phyloP scores from a whole-genome alignment of 2,888 invertebrate genomes.

The Drosophila infuscata region DNA sequence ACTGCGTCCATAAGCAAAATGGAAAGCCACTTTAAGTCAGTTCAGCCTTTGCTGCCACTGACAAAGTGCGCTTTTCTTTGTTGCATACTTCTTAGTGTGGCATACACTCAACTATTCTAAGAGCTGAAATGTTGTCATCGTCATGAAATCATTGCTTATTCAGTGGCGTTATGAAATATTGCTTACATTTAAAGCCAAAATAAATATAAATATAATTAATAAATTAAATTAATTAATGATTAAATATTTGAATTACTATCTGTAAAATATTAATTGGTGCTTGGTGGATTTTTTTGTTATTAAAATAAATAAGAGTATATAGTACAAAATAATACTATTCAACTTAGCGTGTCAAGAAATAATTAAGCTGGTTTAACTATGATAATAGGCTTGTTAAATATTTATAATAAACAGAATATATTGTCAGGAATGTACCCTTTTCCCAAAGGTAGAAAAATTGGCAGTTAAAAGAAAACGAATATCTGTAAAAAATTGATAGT shows the following conservation, averaged over 20 bases:
- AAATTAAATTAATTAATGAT: not conserved
- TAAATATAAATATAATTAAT: not conserved
- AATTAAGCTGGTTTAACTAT: not conserved
- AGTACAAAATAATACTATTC: not conserved
- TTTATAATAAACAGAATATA: not conserved
- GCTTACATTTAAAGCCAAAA: not conserved
- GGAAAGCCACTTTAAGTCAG: slow-evolving; percentile 60
- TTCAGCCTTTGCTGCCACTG: slow-evolving; percentile 56
- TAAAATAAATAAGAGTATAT: not conserved
- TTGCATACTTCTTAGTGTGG: slow-evolving; percentile 27
- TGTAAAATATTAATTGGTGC: not conserved
- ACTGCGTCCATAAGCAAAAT: slow-evolving; percentile 59
- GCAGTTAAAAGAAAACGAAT: no score
- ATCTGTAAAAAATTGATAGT: no score
- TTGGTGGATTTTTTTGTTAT: not conserved
- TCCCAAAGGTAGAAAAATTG: no score
- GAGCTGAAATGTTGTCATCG: slow-evolving; percentile 41
- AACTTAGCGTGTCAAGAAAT: not conserved
- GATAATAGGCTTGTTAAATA: not conserved
- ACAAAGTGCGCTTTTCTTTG: slow-evolving; percentile 54
- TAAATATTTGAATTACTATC: not conserved
- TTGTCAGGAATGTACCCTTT: no score
- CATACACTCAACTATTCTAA: slow-evolving; percentile 19
- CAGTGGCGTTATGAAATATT: slow-evolving; percentile 14
- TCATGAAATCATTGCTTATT: slow-evolving; percentile 41